These are phyloP conservation scores for Thomomys bottae DNA, from an alignment of 2,113 vertebrate genomes.

Conservation along the genomic window DNA sequence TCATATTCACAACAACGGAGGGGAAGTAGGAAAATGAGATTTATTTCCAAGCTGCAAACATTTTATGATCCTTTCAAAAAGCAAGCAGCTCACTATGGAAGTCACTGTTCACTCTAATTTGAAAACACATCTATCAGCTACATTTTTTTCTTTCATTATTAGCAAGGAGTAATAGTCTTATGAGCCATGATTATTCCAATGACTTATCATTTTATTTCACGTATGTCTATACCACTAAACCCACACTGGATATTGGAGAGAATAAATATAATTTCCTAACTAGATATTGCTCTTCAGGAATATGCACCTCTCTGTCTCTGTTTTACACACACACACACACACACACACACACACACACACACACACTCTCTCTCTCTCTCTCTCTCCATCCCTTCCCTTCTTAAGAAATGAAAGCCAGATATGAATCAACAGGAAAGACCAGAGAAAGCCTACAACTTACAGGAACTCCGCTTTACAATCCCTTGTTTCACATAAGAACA, in stretches of 20 bases:
- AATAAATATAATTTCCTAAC: not conserved
- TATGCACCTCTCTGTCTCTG: not conserved
- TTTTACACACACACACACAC: too few species aligned
- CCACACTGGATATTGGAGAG: not conserved
- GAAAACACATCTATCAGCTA: not conserved
- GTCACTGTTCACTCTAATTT: conserved; percentile 17
- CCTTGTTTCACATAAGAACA: not conserved
- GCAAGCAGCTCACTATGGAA: not conserved
- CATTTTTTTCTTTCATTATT: not conserved
- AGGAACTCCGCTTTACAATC: not conserved
- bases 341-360: too few species aligned
- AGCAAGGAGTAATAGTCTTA: conserved; percentile 29
- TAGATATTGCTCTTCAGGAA: not conserved
- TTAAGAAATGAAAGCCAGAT: conserved; percentile 2
- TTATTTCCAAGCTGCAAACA: not conserved
- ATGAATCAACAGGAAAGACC: not conserved
- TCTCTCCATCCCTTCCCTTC: too few species aligned
- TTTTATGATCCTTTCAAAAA: not conserved
- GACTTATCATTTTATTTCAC: conserved; percentile 11
- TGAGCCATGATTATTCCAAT: not conserved
- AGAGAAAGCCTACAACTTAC: not conserved
- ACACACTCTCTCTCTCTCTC: not conserved
- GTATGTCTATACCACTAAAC: not conserved
- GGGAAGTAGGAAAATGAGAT: not conserved
- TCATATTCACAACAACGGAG: not conserved